Evolutionary conservation across 1,140 invertebrate genomes (phyloP), one percentile per base, ranked within the genome.

Genomic region (Pemphigus obesinymphae): DNA sequence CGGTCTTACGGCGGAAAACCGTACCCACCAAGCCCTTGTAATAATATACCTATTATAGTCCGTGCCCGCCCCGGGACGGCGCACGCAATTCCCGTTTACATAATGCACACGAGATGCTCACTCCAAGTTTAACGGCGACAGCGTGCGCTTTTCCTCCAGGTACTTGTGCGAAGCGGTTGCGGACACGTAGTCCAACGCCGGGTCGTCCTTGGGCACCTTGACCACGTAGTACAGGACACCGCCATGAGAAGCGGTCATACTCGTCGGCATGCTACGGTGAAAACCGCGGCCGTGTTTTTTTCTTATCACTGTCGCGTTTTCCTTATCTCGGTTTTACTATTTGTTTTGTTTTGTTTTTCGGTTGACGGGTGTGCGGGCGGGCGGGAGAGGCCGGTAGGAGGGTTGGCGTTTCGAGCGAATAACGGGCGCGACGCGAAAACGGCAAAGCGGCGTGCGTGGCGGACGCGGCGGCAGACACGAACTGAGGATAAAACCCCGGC

Each of bases 221-320:
- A 91, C 89, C 84, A 91, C 90, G 86, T 91, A 91, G 86, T 91
- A 91, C 75, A 91, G 87, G 83, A 90, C 87, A 83, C 90, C 90
- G 83, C 90, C 90, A 86, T 91, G 90, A 75, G 88, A 89, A 82
- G 89, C 89, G 82, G 89, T 88, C 89, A 89, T 91, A 85, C 86
- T 87, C 5, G 75, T 80, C 75, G 87, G 87, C 88, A 87, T 87
- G 66, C 26, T 29, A 2, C 26, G 34, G n/a, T n/a, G n/a, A n/a
- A n/a, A n/a, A n/a, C n/a, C 63, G 68, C 13, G 20, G 50, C 17
- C 50, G 50, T 53, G 7, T 23, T n/a, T n/a, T n/a, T n/a, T n/a
- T n/a, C n/a, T n/a, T n/a, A n/a, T n/a, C n/a, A n/a, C n/a, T n/a
- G n/a, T n/a, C n/a, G n/a, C n/a, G n/a, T n/a, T n/a, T n/a, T n/a